Evolutionary conservation across 2,113 vertebrate species (phyloP).

Genomic region (Anoplopoma fimbria): DNA sequence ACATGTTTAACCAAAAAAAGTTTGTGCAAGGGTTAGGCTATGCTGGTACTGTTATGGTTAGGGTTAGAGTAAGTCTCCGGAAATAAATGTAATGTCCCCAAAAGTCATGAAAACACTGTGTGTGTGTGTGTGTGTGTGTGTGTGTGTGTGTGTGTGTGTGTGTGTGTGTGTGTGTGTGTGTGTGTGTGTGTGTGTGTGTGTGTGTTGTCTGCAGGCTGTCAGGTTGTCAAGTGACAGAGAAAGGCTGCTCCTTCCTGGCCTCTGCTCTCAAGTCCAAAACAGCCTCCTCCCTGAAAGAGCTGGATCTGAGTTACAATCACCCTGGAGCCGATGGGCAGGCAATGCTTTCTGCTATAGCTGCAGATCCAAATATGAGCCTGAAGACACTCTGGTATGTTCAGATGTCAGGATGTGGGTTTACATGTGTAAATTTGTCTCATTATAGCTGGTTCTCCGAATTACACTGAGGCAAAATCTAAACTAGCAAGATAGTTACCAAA

Average conservation of each 20-base stretch:
- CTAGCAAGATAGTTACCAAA: not conserved
- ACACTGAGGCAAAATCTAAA: not conserved
- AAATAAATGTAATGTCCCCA: not conserved
- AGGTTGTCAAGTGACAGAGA: conserved; percentile 60
- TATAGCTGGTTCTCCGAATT: not conserved
- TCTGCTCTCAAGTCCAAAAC: not conserved
- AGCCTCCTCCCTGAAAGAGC: not conserved
- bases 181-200: conserved; percentile 1
- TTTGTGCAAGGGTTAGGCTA: not conserved
- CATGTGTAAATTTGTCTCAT: not conserved
- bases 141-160: not conserved
- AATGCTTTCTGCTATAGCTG: not conserved
- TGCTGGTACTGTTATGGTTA: not conserved
- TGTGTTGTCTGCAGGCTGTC: conserved; percentile 40
- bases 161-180: not conserved
- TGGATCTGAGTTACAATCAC: conserved; percentile 65
- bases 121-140: not conserved
- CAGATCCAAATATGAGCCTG: conserved; percentile 8
- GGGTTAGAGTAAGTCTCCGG: not conserved
- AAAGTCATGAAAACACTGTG: not conserved
- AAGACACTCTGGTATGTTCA: conserved; percentile 36
- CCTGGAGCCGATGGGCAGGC: not conserved
- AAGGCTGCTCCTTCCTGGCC: conserved; percentile 40
- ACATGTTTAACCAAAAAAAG: not conserved
- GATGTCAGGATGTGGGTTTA: not conserved